Evolutionary conservation across 2,797 vertebrate species (phyloP).

Genomic region (Pseudochromis fuscus): DNA sequence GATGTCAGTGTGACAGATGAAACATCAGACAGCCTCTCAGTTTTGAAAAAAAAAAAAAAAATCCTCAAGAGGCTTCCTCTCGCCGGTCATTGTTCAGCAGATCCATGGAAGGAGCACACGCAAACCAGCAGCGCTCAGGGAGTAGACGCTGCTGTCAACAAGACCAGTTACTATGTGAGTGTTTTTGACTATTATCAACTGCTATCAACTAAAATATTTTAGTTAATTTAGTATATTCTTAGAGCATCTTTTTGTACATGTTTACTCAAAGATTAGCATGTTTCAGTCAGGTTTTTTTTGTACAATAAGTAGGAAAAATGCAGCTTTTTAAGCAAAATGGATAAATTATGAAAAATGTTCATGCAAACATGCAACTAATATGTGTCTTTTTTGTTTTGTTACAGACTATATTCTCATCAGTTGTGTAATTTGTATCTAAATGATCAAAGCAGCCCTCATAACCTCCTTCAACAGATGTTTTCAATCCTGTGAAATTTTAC

Average conservation of each 20-base stretch:
- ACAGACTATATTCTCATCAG: slow-evolving; percentile 18
- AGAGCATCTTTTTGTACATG: neutral
- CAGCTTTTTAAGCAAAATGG: neutral
- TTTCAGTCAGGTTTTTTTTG: neutral
- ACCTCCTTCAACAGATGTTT: neutral
- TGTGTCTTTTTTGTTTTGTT: slow-evolving; percentile 10
- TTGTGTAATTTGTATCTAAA: neutral
- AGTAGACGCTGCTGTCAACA: slow-evolving; percentile 9
- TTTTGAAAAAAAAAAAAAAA: slow-evolving; percentile 39
- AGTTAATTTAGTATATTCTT: neutral
- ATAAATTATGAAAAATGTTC: neutral
- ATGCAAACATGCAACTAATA: neutral
- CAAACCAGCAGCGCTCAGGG: slow-evolving; percentile 23
- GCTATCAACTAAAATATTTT: neutral
- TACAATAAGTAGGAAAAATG: neutral
- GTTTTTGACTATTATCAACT: slow-evolving; percentile 3
- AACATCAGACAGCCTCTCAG: slow-evolving; percentile 73
- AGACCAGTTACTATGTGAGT: slow-evolving; percentile 59
- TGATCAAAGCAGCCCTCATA: slow-evolving; percentile 15
- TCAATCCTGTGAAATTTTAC: neutral
- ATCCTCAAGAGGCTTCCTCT: slow-evolving; percentile 57
- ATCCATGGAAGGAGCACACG: slow-evolving; percentile 50
- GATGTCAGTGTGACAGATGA: slow-evolving; percentile 78
- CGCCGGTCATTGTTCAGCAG: slow-evolving; percentile 64
- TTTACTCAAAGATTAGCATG: neutral